Evolutionary conservation across 2,888 invertebrate genomes (phyloP), one percentile per base, ranked within the genome.

Genomic region (Dicyrtomina minuta): DNA sequence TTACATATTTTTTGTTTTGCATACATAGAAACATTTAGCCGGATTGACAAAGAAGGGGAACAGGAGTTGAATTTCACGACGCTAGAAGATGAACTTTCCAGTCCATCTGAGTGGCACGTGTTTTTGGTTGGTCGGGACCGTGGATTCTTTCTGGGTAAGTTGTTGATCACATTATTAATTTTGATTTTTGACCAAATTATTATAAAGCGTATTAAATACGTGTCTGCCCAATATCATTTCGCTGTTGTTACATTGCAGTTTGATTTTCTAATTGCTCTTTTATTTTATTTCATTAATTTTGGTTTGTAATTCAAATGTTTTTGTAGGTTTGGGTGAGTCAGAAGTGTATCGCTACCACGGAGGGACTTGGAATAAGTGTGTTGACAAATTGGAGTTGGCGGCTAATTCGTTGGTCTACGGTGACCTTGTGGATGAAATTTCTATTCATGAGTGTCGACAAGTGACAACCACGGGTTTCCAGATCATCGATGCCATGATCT

Each of bases 401-500:
- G 84, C 86, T 1, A 87, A 88, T 61, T 91, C 91, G 0, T 80
- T 92, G 3, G 81, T 92, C 39, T 91, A 87, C 79, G 92, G 88
- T 0, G 91, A 92, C 82, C 81, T 89, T 44, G 88, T 90, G 0
- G 85, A 84, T 68, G 92, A 92, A 81, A 83, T 86, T 60, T 83
- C 82, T 70, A 88, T 88, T 15, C 66, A 66, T 15, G 86, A 89
- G 81, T 84, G 85, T 2, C 75, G 73, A 51, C 88, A 88, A 80
- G 82, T 84, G 51, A 86, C 85, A 79, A 84, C 84, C 49, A 84
- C 82, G 66, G 85, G 87, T 0, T 80, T 96, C 26, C 96, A 88
- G 79, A 84, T 95, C 17, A 88, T 96, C 64, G 96, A 96, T 81
- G 92, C 89, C 0, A 80, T 87, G 75, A 83, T 87, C 75, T 83